phyloP scores from a whole-genome alignment of 2,888 invertebrate species.

The Ceraclea dissimilis region DNA sequence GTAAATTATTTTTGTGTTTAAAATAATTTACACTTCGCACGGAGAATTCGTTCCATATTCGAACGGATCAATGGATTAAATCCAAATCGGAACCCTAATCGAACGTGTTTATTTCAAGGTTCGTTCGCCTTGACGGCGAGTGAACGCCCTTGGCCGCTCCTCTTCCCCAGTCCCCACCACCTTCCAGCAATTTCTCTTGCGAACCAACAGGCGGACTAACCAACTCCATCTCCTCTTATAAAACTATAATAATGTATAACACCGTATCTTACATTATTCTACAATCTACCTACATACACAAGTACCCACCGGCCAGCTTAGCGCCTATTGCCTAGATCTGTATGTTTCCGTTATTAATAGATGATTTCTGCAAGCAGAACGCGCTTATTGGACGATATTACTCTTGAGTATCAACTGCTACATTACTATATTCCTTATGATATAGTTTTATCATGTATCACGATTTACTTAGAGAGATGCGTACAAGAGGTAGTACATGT shows the following conservation, averaged over 20 bases:
- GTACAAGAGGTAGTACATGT: too few relatives aligned
- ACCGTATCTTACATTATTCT: neutral
- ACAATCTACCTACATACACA: neutral
- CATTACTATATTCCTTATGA: too few relatives aligned
- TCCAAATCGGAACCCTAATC: constrained; percentile 1
- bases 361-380: constrained; percentile 19
- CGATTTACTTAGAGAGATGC: too few relatives aligned
- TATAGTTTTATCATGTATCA: too few relatives aligned
- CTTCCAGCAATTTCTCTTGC: constrained; percentile 1
- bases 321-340: neutral
- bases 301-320: neutral
- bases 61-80: neutral
- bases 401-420: neutral
- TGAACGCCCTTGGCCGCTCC: constrained; percentile 31
- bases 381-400: neutral
- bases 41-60: neutral
- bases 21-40: neutral
- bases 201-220: neutral
- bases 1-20: neutral
- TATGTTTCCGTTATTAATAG: constrained; percentile 25
- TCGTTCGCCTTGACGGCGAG: constrained; percentile 14
- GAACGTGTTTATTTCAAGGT: constrained; percentile 2
- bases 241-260: too few relatives aligned
- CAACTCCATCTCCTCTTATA: neutral
- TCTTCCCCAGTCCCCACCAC: constrained; percentile 14